Evolutionary conservation across 2,888 invertebrate species (phyloP), one percentile per base, ranked within the genome.

Genomic region (Euphydryas editha): DNA sequence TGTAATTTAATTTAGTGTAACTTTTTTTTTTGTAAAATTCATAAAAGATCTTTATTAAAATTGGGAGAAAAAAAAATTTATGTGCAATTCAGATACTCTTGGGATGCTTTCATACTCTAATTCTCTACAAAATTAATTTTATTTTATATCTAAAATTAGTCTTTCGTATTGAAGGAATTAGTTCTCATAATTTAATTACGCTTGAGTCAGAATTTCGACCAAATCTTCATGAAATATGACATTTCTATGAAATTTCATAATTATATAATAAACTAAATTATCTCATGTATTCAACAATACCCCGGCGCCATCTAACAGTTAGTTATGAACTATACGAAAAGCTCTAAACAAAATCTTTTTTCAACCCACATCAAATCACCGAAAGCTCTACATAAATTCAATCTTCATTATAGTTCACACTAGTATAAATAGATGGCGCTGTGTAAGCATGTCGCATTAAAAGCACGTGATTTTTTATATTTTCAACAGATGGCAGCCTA

Each of bases 391-490:
- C 11, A 36, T 4, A 13, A 21, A 44, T 59, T 63, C 8, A n/a
- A 54, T 8, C n/a, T n/a, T n/a, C 18, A 5, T 13, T 61, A 2
- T 60, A 65, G 55, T 68, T 54, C 13, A 5, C 10, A 36, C 0
- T 2, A 6, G n/a, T 17, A 6, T 7, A 2, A 4, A n/a, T 20
- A 70, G 70, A 65, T 68, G 65, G 58, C 62, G 49, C 7, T 61
- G 4, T 60, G 18, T 15, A 4, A 55, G 10, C 24, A 36, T 20
- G 4, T 17, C 30, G 10, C 13, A 13, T 47, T 1, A 13, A 18
- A 20, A 17, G 39, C 1, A 42, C 13, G 36, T 36, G 8, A 8
- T 8, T 39, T 39, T 13, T 13, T 17, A 44, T 47, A 20, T 20
- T 18, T 5, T 20, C 47, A 1, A 47, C 6, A 20, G 47, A 47